A percentile compares a stretch with the other conserved stretches of the same genome.
Conservation (phyloP, 2,888 invertebrate species). For the Trichacis sp. region DNA sequence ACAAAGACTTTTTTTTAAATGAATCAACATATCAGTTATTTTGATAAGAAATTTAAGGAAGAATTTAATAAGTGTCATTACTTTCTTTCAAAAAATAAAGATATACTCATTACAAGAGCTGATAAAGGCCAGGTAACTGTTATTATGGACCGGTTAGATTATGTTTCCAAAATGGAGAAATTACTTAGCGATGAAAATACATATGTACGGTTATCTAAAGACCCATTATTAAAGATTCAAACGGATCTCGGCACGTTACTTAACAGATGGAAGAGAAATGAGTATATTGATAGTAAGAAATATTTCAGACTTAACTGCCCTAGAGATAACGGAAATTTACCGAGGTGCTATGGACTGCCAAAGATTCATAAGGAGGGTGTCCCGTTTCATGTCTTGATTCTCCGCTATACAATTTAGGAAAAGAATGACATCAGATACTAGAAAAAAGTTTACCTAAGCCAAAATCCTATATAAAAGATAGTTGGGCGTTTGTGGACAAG, state of each 20-base stretch:
- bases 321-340: constrained; percentile 20
- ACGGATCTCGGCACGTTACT: neutral
- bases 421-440: constrained; percentile 9
- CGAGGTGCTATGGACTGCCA: constrained; percentile 15
- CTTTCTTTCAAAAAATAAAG: constrained; percentile 10
- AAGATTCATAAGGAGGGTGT: constrained; percentile 8
- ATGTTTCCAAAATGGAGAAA: constrained; percentile 8
- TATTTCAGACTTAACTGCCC: constrained; percentile 2
- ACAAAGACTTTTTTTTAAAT: neutral
- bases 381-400: constrained; percentile 9
- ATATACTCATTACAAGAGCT: constrained; percentile 19
- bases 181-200: constrained; percentile 5
- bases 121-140: constrained; percentile 22
- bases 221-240: neutral
- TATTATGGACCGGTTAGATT: constrained; percentile 2
- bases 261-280: neutral
- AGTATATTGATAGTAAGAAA: constrained; percentile 6
- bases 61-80: constrained; percentile 1
- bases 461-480: constrained; percentile 5
- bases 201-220: neutral
- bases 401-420: constrained; percentile 11
- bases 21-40: constrained; percentile 6
- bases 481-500: neutral
- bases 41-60: neutral
- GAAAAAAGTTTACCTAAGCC: constrained; percentile 5